These are phyloP conservation scores for Lamellibrachia satsuma DNA, from an alignment of 2,888 invertebrate genomes.

Conservation along the genomic window DNA sequence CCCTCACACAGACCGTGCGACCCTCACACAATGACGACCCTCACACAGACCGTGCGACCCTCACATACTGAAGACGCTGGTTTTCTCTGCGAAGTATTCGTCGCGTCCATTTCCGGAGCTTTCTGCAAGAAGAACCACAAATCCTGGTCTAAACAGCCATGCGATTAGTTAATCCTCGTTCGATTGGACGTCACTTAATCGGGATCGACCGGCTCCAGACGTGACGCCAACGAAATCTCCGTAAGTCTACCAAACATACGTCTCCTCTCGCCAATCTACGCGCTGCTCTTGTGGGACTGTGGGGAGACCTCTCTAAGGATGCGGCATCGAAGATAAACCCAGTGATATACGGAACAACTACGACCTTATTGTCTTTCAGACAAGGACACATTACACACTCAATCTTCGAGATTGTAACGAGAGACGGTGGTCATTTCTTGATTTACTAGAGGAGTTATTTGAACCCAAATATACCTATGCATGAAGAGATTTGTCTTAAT, in stretches of 20 bases:
- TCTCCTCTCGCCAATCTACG: neutral
- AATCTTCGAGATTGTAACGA: too few relatives aligned
- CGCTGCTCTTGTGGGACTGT: neutral
- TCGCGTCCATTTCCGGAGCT: neutral
- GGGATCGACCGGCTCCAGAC: neutral
- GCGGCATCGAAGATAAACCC: neutral
- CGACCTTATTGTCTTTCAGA: neutral
- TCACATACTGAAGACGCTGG: neutral
- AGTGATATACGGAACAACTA: neutral
- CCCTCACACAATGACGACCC: neutral
- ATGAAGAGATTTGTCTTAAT: neutral
- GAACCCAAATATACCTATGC: neutral
- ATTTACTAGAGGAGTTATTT: too few relatives aligned
- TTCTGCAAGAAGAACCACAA: neutral
- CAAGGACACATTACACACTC: too few relatives aligned
- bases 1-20: neutral
- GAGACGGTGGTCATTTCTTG: too few relatives aligned
- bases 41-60: neutral
- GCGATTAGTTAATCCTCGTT: neutral
- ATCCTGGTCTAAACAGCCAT: neutral
- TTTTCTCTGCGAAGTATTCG: neutral
- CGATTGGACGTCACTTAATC: neutral
- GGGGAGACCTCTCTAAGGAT: neutral
- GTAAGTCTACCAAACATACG: conserved; percentile 4
- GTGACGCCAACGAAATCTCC: neutral